A percentile compares a stretch with the other conserved stretches of the same genome.
Evolutionary conservation across 2,888 invertebrate species (phyloP).

Genomic region (Erebia aethiops): DNA sequence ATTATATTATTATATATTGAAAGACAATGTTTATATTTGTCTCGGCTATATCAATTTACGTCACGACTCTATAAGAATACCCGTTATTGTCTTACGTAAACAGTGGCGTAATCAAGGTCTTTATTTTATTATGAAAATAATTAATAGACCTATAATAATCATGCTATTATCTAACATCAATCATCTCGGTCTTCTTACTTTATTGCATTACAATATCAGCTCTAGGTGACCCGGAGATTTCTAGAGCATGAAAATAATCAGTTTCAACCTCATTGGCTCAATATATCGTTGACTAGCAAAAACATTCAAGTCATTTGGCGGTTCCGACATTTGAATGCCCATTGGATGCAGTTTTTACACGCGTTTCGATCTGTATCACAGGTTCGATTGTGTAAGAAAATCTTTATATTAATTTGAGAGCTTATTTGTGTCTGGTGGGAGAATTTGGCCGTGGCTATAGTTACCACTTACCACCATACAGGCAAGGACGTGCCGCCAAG

Average conservation of each 20-base stretch:
- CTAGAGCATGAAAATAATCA: background rate
- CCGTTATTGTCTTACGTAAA: constrained; percentile 23
- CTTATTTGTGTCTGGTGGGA: no score
- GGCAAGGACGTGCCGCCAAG: no score
- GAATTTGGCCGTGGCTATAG: no score
- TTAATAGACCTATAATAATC: constrained; percentile 4
- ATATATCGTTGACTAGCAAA: no score
- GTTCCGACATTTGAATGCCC: no score
- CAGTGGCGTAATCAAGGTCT: constrained; percentile 14
- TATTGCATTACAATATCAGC: background rate
- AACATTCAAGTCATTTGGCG: no score
- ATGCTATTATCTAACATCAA: background rate
- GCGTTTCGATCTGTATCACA: no score
- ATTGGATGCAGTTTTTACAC: no score
- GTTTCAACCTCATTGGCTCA: no score
- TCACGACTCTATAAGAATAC: constrained; percentile 14
- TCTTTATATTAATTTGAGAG: no score
- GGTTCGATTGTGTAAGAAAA: no score
- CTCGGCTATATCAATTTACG: constrained; percentile 15
- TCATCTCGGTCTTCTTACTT: background rate
- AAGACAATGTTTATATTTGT: constrained; percentile 26
- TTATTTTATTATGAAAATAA: constrained; percentile 13
- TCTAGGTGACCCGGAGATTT: background rate
- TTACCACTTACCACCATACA: no score
- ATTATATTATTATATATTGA: constrained; percentile 27